Conservation (phyloP, 2,888 invertebrate species). For the Germaria angustata region DNA sequence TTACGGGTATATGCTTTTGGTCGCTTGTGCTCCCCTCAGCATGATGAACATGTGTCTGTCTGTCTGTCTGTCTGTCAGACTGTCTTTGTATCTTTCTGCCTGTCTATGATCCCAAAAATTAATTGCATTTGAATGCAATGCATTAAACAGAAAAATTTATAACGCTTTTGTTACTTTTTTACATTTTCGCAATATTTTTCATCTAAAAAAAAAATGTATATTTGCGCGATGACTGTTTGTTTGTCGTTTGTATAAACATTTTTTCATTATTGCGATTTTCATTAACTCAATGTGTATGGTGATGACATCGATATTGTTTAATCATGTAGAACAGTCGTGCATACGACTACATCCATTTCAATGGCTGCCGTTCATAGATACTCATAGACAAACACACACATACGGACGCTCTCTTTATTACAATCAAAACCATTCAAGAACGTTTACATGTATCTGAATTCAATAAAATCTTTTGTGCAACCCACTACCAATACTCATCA, state of each 20-base stretch:
- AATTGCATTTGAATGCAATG: constrained; percentile 63
- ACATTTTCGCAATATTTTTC: constrained; percentile 49
- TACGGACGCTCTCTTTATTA: background rate
- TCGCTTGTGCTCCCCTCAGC: background rate
- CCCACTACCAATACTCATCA: constrained; percentile 3
- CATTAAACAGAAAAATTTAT: constrained; percentile 45
- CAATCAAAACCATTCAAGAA: constrained; percentile 13
- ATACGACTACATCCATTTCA: background rate
- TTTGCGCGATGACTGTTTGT: background rate
- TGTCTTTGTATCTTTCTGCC: background rate
- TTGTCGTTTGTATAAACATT: background rate
- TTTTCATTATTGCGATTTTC: constrained; percentile 20
- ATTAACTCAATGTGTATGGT: constrained; percentile 53
- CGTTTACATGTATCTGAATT: background rate
- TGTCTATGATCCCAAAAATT: constrained; percentile 52
- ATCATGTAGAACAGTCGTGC: constrained; percentile 33
- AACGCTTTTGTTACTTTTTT: background rate
- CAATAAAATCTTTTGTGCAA: constrained; percentile 37
- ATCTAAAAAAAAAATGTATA: constrained; percentile 34
- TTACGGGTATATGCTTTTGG: constrained; percentile 1
- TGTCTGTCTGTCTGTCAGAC: background rate
- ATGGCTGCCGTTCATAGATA: constrained; percentile 1
- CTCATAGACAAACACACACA: background rate
- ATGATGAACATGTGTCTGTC: constrained; percentile 13
- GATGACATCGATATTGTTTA: constrained; percentile 64